A percentile compares a stretch with the other conserved stretches of the same genome.
Conservation (phyloP, 2,888 invertebrate species). For the Eupithecia vulgata region DNA sequence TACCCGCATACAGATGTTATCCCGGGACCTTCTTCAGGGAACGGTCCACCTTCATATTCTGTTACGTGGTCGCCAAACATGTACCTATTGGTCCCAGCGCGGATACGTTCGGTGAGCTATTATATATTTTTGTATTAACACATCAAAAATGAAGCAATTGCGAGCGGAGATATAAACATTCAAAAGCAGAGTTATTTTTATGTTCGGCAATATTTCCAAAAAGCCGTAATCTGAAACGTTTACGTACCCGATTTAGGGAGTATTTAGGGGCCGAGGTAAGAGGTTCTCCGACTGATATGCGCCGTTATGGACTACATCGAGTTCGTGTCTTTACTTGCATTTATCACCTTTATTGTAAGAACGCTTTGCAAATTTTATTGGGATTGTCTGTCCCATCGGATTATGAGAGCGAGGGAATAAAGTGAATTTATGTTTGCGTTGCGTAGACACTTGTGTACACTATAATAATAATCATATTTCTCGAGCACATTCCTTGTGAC, state of each 20-base stretch:
- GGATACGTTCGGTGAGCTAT: neutral
- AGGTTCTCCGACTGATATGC: conserved; percentile 38
- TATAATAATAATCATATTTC: neutral
- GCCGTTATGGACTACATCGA: conserved; percentile 8
- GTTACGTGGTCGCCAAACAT: too few relatives aligned
- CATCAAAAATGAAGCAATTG: neutral
- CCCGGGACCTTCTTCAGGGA: too few relatives aligned
- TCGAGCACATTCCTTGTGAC: neutral
- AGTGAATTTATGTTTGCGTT: neutral
- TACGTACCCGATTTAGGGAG: conserved; percentile 21
- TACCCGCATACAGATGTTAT: too few relatives aligned
- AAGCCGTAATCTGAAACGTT: conserved; percentile 27
- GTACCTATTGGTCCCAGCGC: neutral
- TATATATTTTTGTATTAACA: neutral
- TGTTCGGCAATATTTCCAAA: conserved; percentile 26
- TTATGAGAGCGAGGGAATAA: neutral
- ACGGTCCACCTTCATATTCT: too few relatives aligned
- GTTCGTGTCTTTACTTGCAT: neutral
- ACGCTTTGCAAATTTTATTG: neutral
- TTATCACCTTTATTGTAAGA: neutral
- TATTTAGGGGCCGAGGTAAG: conserved; percentile 30
- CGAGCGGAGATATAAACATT: neutral
- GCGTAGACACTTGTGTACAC: neutral
- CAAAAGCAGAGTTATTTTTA: conserved; percentile 16
- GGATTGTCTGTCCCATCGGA: neutral